Conservation (phyloP, 2,888 invertebrate species). For the Eudemis profundana region DNA sequence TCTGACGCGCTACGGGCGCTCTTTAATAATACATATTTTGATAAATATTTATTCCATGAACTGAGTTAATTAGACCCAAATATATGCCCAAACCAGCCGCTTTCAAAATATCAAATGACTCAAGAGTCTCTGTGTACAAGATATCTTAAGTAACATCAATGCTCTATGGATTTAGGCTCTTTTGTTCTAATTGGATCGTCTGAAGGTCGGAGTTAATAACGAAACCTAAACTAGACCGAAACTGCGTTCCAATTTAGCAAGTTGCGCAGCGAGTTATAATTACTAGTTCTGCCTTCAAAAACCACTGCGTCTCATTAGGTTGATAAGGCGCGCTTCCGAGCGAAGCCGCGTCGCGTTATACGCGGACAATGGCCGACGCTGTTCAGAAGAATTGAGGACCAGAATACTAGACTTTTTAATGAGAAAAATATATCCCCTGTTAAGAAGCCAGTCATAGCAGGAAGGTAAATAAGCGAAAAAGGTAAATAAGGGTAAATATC, state of each 20-base stretch:
- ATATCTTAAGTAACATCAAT: neutral
- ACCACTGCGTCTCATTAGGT: conserved; percentile 12
- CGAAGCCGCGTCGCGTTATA: neutral
- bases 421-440: no score
- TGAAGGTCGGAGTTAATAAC: conserved; percentile 24
- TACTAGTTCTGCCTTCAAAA: conserved; percentile 3
- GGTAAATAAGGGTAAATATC: no score
- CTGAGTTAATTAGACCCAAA: neutral
- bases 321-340: neutral
- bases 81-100: neutral
- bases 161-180: neutral
- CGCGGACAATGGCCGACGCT: no score
- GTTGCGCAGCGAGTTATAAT: conserved; percentile 12
- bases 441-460: no score
- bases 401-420: no score
- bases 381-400: no score
- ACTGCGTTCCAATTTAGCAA: conserved; percentile 23
- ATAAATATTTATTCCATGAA: neutral
- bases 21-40: neutral
- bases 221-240: conserved; percentile 26
- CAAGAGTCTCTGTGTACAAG: neutral
- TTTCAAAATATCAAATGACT: conserved; percentile 4
- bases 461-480: no score
- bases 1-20: neutral
- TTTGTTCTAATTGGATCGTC: neutral